Base-by-base conservation (phyloP, 2,888 invertebrate genomes). In the Eupithecia subumbrata region DNA sequence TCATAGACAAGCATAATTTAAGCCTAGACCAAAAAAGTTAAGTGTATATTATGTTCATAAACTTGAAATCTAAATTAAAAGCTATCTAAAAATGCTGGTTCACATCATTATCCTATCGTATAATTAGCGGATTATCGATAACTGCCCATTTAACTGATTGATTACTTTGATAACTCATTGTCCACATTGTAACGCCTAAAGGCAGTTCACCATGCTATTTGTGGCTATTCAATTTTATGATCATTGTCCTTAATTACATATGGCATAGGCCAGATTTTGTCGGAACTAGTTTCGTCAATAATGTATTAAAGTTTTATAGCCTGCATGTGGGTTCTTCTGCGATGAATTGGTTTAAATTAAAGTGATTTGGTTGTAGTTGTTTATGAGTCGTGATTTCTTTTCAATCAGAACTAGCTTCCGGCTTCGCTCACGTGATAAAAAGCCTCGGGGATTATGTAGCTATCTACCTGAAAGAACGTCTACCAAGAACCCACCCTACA, bases 61-160 rank as follows among this genome's bases (percentile, higher is more conserved):
- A 60, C 60, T 25, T 25, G 14, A 25, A 60, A 60, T 60, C 60
- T 25, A 60, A 25, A 25, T 60, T 22, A 25, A 56, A 56, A 56
- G 22, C 22, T 56, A 37, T 37, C 5, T 1, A n/a, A n/a, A 52
- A 22, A 37, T 18, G n/a, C 40, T 14, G 66, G 40, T 40, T 67
- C n/a, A 9, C n/a, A 67, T 37, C 11, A n/a, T 37, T n/a, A 67
- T 2, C 9, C 5, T 40, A 25, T 25, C 25, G 25, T 60, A 40
- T 67, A 67, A 67, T 67, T 40, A 67, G 22, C 66, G 37, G n/a
- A 67, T 67, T 40, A 67, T 67, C 66, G 66, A 67, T n/a, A 37
- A 67, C 40, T 40, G 30, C 22, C 9, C n/a, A 22, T 18, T 66
- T 56, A 66, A 66, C 66, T 37, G 66, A 66, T 67, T 67, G 40